Evolutionary conservation across 2,797 vertebrate genomes (phyloP), one percentile per base, ranked within the genome.

Genomic region (Furcifer pardalis): DNA sequence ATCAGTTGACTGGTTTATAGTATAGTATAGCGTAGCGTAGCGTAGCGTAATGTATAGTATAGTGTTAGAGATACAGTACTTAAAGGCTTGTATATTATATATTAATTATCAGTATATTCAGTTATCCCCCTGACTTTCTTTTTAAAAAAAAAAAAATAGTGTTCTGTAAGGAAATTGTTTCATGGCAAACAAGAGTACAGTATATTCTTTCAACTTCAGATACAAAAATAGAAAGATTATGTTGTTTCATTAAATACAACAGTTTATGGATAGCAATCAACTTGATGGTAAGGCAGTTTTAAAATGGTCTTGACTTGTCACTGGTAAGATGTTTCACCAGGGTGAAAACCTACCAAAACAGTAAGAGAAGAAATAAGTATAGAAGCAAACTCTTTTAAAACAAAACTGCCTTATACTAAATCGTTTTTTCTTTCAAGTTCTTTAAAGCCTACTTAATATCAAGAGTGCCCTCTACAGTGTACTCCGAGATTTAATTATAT

Each of bases 381-480:
- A 44, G 40, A 63, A 63, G 9, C 69, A 25, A 9, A 69, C 42
- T 27, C 30, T 30, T 42, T 65, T 69, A 37, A 44, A 56, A 52
- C 56, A 71, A 56, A 81, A 25, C n/a, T 81, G 56, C 17, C 30
- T 80, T 40, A 68, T 15, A 62, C 17, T 32, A 83, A 32, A 35
- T 7, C 13, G 3, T 73, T 79, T 72, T 52, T 42, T 42, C 68
- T 60, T 44, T 80, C 13, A 52, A 80, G 44, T 74, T 63, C 65
- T 69, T 30, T 79, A 35, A 71, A 72, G 56, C 60, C 65, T 93
- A 90, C n/a, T 79, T 80, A 89, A 93, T 93, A 90, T 93, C 93
- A 95, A 94, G 87, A 91, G 91, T 90, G 74, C 93, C 94, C 93
- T 94, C 94, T 95, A 92, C 91, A 94, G 94, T 84, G 89, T 66